Evolutionary conservation across 2,797 vertebrate species (phyloP).

Genomic region (Antennarius maculatus): DNA sequence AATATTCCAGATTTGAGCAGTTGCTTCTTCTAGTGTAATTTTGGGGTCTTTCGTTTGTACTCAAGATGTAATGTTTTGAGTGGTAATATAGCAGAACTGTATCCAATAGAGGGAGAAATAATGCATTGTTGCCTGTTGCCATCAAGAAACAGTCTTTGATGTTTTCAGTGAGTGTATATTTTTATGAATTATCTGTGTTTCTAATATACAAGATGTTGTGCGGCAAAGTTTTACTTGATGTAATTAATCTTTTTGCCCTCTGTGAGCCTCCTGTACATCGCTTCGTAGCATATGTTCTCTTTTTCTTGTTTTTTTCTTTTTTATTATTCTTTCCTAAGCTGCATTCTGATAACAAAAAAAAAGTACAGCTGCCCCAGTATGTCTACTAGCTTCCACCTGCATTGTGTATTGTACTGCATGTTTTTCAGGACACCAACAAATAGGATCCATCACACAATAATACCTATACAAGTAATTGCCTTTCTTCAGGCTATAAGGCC

Average conservation of each 20-base stretch:
- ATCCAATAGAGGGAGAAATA: neutral
- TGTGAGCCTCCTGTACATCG: slow-evolving; percentile 10
- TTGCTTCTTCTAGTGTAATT: neutral
- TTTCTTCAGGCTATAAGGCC: slow-evolving; percentile 81
- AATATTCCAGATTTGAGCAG: slow-evolving; percentile 20
- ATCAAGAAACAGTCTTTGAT: too few species aligned
- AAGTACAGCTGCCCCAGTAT: slow-evolving; percentile 34
- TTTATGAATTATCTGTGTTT: neutral
- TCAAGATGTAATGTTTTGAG: neutral
- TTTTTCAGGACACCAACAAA: slow-evolving; percentile 78
- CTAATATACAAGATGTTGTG: neutral
- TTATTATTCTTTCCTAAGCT: slow-evolving; percentile 7
- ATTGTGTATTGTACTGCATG: slow-evolving; percentile 71
- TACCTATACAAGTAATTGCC: slow-evolving; percentile 85
- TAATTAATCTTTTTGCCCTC: neutral
- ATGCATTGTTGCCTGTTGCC: too few species aligned
- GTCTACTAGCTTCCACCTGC: slow-evolving; percentile 56
- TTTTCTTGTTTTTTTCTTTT: slow-evolving; percentile 8
- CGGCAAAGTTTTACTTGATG: neutral
- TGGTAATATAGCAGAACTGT: neutral
- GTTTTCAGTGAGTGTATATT: neutral
- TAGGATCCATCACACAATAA: slow-evolving; percentile 84
- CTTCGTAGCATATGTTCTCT: slow-evolving; percentile 3
- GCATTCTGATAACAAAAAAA: slow-evolving; percentile 33
- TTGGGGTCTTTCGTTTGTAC: slow-evolving; percentile 17